Evolutionary conservation across 2,797 vertebrate genomes (phyloP), one percentile per base, ranked within the genome.

Genomic region (Sebastolobus alascanus): DNA sequence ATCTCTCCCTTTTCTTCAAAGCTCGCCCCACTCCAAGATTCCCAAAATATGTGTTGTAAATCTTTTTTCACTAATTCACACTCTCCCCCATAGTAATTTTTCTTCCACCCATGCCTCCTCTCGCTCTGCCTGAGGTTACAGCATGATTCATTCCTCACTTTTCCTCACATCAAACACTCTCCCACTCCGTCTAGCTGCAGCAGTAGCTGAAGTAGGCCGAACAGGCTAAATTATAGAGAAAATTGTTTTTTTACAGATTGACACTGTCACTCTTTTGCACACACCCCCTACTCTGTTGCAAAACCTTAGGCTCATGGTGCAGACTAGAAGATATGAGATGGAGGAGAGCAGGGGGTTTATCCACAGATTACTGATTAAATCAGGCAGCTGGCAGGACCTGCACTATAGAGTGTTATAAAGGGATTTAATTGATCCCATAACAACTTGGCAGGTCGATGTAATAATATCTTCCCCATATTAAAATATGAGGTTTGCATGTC

Each of bases 341-440:
- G 74, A 79, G 74, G 27, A 64, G 58, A 71, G 59, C 6, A 4
- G n/a, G 1, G 4, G 20, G 20, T 79, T 82, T 68, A 75, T 80
- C 35, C 25, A 52, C 40, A 69, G 78, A 60, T 79, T 74, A 37
- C 67, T 78, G 72, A 76, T 82, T 79, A 79, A 79, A 80, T 82
- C 56, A 64, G 71, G 68, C 80, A 75, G 71, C 81, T 83, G 81
- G 59, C 79, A 71, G 67, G 46, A 79, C 64, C 37, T 60, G 38
- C 65, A 25, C 56, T 79, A 27, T 70, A 40, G 37, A 73, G 72
- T 65, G 59, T 90, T 74, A 72, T 64, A 55, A 63, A 76, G 66
- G 70, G 75, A 84, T 84, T 84, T 85, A 86, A 84, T 69, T 86
- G 71, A 84, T 87, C 61, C 73, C 77, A 55, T 70, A 77, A 77